phyloP scores from a whole-genome alignment of 2,888 invertebrate species.

The Amblyjoppa fuscipennis region DNA sequence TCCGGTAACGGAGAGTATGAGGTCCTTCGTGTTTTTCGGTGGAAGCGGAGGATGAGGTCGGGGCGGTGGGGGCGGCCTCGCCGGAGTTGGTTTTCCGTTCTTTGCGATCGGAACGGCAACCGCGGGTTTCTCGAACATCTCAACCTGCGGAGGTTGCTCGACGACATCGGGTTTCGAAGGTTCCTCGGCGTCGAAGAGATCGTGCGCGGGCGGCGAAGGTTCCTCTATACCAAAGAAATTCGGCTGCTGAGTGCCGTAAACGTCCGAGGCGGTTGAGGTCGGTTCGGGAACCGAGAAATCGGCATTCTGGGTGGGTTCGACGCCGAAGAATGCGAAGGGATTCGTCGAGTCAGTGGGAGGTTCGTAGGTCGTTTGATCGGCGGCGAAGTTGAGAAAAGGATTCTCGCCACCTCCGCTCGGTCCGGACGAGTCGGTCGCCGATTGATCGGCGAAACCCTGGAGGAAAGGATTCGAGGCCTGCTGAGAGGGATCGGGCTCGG shows the following conservation, averaged over 20 bases:
- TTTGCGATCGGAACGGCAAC: constrained; percentile 61
- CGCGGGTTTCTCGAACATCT: constrained; percentile 45
- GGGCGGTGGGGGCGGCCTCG: constrained; percentile 85
- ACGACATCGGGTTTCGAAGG: constrained; percentile 51
- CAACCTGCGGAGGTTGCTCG: constrained; percentile 22
- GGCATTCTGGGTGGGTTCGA: constrained; percentile 71
- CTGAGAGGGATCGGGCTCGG: constrained; percentile 87
- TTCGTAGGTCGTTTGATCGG: constrained; percentile 76
- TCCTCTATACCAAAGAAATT: constrained; percentile 68
- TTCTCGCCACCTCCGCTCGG: constrained; percentile 87
- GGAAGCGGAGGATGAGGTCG: constrained; percentile 88
- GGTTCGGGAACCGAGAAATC: constrained; percentile 68
- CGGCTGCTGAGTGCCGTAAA: constrained; percentile 36
- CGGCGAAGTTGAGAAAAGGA: constrained; percentile 80
- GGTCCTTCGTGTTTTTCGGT: constrained; percentile 93
- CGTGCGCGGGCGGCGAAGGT: constrained; percentile 32
- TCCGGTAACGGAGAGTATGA: constrained; percentile 94
- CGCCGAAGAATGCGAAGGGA: constrained; percentile 83
- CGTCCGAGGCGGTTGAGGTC: constrained; percentile 54
- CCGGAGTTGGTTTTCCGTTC: constrained; percentile 72
- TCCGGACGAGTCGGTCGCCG: constrained; percentile 86
- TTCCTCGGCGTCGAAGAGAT: constrained; percentile 56
- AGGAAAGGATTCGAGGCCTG: constrained; percentile 89
- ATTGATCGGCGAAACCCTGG: constrained; percentile 83
- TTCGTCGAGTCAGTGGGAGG: constrained; percentile 82